A percentile compares a stretch with the other conserved stretches of the same genome.
Conservation (phyloP, 2,113 vertebrate species). For the Strix uralensis region DNA sequence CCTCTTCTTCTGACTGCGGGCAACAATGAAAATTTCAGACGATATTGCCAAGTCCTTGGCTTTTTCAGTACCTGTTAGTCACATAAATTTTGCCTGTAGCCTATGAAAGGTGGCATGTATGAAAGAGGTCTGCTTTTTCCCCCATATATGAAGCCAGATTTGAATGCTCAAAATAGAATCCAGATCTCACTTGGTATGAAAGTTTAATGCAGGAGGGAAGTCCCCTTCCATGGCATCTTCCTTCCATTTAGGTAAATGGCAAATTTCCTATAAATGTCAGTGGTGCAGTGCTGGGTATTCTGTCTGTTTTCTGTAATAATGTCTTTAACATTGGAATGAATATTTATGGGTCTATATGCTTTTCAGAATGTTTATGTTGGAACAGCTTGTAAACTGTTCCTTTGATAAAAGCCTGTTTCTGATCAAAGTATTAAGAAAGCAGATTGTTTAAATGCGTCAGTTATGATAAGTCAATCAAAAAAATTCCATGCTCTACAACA, state of each 20-base stretch:
- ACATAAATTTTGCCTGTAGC: background rate
- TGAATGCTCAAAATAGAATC: background rate
- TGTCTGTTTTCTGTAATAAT: background rate
- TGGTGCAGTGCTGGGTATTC: background rate
- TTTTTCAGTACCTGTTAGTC: background rate
- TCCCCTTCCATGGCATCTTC: background rate
- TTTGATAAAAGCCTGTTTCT: background rate
- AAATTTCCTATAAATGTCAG: accelerated
- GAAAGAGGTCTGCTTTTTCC: background rate
- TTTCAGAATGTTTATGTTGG: background rate
- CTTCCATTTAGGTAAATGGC: background rate
- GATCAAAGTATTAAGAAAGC: background rate
- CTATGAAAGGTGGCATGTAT: background rate
- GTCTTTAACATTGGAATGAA: background rate
- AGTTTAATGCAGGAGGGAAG: background rate
- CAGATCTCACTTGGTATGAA: background rate
- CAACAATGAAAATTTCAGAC: background rate
- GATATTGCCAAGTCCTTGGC: background rate
- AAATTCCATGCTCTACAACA: background rate
- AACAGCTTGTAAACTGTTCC: background rate
- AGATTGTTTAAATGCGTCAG: background rate
- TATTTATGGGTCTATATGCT: background rate
- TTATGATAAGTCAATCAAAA: background rate
- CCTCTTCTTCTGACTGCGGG: background rate
- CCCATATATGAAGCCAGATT: background rate